Evolutionary conservation across 2,888 invertebrate species (phyloP).

Genomic region (Drosophila limbata): DNA sequence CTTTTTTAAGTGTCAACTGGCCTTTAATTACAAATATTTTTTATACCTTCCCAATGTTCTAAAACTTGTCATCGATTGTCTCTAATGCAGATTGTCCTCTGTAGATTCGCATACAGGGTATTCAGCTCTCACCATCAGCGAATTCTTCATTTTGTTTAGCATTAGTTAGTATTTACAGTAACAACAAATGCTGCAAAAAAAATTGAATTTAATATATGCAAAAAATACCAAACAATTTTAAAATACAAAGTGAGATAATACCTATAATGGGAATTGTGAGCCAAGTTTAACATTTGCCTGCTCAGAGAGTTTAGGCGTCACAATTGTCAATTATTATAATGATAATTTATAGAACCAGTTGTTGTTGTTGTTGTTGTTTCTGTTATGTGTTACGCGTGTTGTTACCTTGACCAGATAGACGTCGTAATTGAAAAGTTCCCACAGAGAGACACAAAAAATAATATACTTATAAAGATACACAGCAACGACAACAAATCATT

Average conservation of each 20-base stretch:
- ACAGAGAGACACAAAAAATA: conserved; percentile 34
- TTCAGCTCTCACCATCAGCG: not conserved
- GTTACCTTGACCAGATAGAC: conserved; percentile 61
- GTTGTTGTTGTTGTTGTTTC: conserved; percentile 4
- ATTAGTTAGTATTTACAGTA: conserved; percentile 16
- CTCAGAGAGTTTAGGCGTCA: conserved; percentile 26
- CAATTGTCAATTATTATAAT: conserved; percentile 43
- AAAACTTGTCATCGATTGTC: not conserved
- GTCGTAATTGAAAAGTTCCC: conserved; percentile 65
- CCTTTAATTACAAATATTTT: too few species aligned
- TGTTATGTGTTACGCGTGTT: conserved; percentile 29
- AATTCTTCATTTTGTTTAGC: not conserved
- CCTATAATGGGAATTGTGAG: conserved; percentile 7
- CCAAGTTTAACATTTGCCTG: conserved; percentile 10
- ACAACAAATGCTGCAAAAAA: conserved; percentile 19
- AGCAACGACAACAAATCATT: conserved; percentile 58
- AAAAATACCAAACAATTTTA: conserved; percentile 3
- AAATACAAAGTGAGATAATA: conserved; percentile 42
- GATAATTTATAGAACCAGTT: conserved; percentile 63
- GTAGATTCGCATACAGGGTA: not conserved
- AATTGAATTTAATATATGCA: conserved; percentile 19
- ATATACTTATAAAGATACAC: conserved; percentile 30
- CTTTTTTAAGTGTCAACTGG: too few species aligned
- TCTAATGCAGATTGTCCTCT: not conserved
- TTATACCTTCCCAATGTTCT: not conserved